Conservation (phyloP, 2,888 invertebrate species). For the Melanostoma scalare region DNA sequence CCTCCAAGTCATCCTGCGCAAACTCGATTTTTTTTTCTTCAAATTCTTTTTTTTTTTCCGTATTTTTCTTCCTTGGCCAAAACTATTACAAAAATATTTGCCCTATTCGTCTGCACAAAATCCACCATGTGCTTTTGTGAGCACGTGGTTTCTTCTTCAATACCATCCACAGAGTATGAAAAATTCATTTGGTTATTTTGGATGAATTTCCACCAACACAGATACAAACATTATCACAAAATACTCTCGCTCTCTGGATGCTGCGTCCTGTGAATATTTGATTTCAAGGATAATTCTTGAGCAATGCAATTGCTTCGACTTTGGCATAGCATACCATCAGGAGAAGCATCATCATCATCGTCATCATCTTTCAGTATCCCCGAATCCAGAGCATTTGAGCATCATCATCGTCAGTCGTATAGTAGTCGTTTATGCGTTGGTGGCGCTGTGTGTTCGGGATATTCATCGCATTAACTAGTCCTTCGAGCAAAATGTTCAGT, state of each 20-base stretch:
- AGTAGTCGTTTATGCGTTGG: slow-evolving; percentile 48
- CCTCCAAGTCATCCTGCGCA: slow-evolving; percentile 63
- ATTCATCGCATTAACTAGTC: slow-evolving; percentile 67
- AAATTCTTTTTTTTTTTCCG: slow-evolving; percentile 26
- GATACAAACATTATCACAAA: background rate
- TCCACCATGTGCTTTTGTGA: slow-evolving; percentile 63
- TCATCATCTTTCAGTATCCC: slow-evolving; percentile 17
- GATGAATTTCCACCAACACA: slow-evolving; percentile 35
- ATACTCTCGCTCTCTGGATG: slow-evolving; percentile 37
- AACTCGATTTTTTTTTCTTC: slow-evolving; percentile 25
- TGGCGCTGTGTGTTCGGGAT: slow-evolving; percentile 41
- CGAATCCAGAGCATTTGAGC: slow-evolving; percentile 39
- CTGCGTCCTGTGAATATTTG: slow-evolving; percentile 42
- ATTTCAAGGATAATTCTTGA: slow-evolving; percentile 46
- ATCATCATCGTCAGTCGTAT: slow-evolving; percentile 51
- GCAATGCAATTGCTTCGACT: slow-evolving; percentile 62
- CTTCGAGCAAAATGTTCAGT: slow-evolving; percentile 56
- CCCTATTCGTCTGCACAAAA: slow-evolving; percentile 36
- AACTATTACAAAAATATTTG: slow-evolving; percentile 60
- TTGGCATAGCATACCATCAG: slow-evolving; percentile 21
- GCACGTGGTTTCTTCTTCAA: slow-evolving; percentile 50
- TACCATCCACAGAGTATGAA: slow-evolving; percentile 49
- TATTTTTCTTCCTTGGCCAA: slow-evolving; percentile 15
- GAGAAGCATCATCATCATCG: slow-evolving; percentile 33
- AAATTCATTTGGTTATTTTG: slow-evolving; percentile 48